These are phyloP conservation scores for Dipus sagitta DNA, from an alignment of 2,797 vertebrate species.

Conservation along the genomic window DNA sequence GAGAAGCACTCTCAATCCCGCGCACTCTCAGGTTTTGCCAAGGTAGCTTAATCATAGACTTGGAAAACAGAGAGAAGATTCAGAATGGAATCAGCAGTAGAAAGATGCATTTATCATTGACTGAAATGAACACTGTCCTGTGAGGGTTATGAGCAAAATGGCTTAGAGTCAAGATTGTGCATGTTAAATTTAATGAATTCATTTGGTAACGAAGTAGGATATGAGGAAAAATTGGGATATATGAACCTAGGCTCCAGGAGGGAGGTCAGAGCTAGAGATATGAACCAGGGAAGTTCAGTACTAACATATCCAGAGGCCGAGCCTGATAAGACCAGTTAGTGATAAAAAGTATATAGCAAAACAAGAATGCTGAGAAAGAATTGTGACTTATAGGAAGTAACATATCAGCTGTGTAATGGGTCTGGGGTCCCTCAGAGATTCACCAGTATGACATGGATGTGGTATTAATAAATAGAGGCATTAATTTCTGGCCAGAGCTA, in stretches of 20 bases:
- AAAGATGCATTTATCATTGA: not conserved
- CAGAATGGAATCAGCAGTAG: not conserved
- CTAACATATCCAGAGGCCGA: not conserved
- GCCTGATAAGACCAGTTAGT: not conserved
- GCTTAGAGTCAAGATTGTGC: not conserved
- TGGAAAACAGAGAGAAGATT: not conserved
- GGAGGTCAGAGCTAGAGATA: not conserved
- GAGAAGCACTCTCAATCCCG: not conserved
- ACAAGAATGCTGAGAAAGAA: not conserved
- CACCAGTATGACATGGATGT: too few relatives aligned
- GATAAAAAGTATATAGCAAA: not conserved
- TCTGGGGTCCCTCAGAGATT: too few relatives aligned
- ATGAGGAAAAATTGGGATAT: not conserved
- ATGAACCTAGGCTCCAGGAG: not conserved
- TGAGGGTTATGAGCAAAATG: not conserved
- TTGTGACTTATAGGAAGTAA: not conserved
- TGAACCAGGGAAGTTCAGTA: accelerated
- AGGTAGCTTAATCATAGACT: not conserved
- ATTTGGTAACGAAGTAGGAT: not conserved
- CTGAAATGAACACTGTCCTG: not conserved
- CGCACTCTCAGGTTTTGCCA: not conserved
- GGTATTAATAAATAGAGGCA: too few relatives aligned
- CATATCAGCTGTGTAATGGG: not conserved
- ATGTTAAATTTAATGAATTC: not conserved
- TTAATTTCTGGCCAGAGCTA: too few relatives aligned